Conservation (phyloP, 2,797 vertebrate species). For the Salmo trutta region DNA sequence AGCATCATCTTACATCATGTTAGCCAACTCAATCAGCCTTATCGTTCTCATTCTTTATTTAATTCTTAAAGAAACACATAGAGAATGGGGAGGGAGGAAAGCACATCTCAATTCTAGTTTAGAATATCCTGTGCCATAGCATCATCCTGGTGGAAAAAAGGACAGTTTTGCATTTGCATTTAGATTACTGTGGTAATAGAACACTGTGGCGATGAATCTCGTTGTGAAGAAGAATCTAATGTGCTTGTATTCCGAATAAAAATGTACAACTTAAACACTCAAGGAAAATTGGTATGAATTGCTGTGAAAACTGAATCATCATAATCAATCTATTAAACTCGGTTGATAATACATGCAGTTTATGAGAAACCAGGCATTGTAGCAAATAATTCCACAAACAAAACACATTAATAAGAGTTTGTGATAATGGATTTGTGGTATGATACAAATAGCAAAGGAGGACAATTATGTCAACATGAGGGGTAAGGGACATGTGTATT, state of each 20-base stretch:
- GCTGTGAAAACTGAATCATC: slow-evolving; percentile 41
- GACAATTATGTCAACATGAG: background rate
- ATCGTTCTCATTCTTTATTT: slow-evolving; percentile 45
- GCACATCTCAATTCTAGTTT: slow-evolving; percentile 63
- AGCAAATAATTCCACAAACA: background rate
- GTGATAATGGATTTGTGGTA: background rate
- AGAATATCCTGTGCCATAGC: slow-evolving; percentile 65
- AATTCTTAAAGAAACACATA: slow-evolving; percentile 46
- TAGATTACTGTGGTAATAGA: slow-evolving; percentile 84
- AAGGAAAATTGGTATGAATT: slow-evolving; percentile 50
- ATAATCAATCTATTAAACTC: slow-evolving; percentile 40
- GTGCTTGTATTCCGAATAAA: slow-evolving; percentile 72
- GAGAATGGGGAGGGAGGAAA: slow-evolving; percentile 17
- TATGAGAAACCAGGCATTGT: background rate
- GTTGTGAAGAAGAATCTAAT: slow-evolving; percentile 70
- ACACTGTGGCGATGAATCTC: slow-evolving; percentile 71
- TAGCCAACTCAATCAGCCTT: slow-evolving; percentile 55
- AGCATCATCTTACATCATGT: slow-evolving; percentile 35
- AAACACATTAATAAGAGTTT: background rate
- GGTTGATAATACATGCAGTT: slow-evolving; percentile 24
- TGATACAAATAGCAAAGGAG: background rate
- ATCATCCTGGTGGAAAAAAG: slow-evolving; percentile 66
- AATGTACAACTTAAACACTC: slow-evolving; percentile 68
- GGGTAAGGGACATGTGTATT: too few relatives aligned
- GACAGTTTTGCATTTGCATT: slow-evolving; percentile 82